Evolutionary conservation across 37 sponge, comb jelly and placozoan genomes (phyloP), one percentile per base, ranked within the genome.

Genomic region (Ephydatia muelleri): DNA sequence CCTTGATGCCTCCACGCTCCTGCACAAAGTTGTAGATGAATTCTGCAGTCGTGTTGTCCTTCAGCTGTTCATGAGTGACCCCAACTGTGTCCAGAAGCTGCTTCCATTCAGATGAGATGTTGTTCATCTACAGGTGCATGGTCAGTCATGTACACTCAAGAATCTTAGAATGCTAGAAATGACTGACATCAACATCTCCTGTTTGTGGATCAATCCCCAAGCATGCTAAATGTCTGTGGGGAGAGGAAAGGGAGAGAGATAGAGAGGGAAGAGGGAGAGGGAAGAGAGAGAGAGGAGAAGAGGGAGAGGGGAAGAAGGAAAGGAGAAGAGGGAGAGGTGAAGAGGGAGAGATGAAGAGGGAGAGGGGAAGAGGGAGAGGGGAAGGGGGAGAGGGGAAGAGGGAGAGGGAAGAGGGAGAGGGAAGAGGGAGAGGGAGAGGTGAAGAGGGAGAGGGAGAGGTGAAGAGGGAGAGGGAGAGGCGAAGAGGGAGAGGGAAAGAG

Each of bases 21-120:
- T 98, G 92, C 26, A 98, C 99, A 89, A 94, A 96, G 70, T 96
- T 92, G 74, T 96, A 94, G 74, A 98, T 98, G 73, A 98, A 94
- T 66, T 90, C 85, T 12, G 96, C 99, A 32, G 96, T 96, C n/a
- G 88, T 89, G 72, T 92, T 86, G 80, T 98, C 96, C 75, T 97
- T 77, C 35, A 97, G 92, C 64, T 94, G 90, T 13, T 87, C 92
- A 67, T 91, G 72, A 69, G 85, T 94, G 64, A 97, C 91, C 13
- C 98, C 98, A 47, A 94, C 98, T 26, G 87, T 85, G 81, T 94
- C 93, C 49, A 97, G 82, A 3, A 97, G 87, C 48, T 88, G 83
- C 89, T 79, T 92, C 93, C 95, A 93, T 35, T 91, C 84, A 12
- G 91, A 85, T 35, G 80, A 85, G 67, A 93, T 87, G 76, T 94